These are phyloP conservation scores for Drosophila auraria DNA, from an alignment of 1,140 invertebrate species.

Conservation along the genomic window DNA sequence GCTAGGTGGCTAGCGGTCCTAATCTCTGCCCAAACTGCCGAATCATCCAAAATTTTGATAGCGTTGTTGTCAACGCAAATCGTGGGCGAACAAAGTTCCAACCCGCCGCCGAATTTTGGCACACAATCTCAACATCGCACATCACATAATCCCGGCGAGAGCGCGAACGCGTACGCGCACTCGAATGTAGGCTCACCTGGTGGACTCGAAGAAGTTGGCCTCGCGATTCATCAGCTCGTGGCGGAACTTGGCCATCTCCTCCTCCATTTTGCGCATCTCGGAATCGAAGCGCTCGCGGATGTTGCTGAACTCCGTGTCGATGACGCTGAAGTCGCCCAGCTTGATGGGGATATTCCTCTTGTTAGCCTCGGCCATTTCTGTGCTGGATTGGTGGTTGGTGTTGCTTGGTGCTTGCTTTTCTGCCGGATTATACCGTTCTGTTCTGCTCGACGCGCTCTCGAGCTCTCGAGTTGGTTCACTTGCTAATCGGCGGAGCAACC, in stretches of 20 bases:
- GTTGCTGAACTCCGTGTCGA: constrained; percentile 98
- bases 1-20: background rate
- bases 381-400: constrained; percentile 62
- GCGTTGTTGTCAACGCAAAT: constrained; percentile 17
- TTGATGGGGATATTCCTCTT: constrained; percentile 97
- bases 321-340: constrained; percentile 96
- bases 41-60: constrained; percentile 9
- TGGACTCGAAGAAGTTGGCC: constrained; percentile 95
- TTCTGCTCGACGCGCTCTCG: constrained; percentile 27
- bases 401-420: constrained; percentile 7
- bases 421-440: constrained; percentile 14
- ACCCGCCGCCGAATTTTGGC: background rate
- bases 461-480: constrained; percentile 56
- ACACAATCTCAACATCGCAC: constrained; percentile 1
- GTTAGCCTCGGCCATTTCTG: constrained; percentile 90
- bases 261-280: constrained; percentile 99
- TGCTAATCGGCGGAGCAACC: constrained; percentile 63
- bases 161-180: background rate
- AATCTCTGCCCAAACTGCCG: constrained; percentile 24
- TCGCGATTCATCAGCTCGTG: constrained; percentile 96
- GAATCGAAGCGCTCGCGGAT: constrained; percentile 97
- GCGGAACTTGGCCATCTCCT: constrained; percentile 98
- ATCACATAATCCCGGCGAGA: constrained; percentile 18
- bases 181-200: constrained; percentile 87
- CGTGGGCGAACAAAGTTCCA: background rate